Evolutionary conservation across 2,113 vertebrate species (phyloP).

Genomic region (Elephas maximus): DNA sequence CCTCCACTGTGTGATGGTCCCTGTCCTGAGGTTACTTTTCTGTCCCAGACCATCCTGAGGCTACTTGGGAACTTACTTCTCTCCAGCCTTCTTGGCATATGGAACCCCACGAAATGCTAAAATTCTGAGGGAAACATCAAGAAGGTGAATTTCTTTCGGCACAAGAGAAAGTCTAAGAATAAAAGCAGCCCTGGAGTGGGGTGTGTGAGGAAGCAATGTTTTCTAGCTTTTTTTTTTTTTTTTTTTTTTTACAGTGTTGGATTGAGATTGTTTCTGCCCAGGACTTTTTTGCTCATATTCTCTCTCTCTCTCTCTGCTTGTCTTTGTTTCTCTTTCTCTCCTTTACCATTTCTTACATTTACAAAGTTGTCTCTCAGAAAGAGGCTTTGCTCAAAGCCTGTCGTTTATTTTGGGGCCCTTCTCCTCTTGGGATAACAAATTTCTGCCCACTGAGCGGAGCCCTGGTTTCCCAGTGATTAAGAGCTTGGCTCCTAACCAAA

Average conservation of each 20-base stretch:
- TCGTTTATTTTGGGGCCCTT: background rate
- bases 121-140: background rate
- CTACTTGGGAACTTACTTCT: background rate
- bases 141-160: slow-evolving; percentile 11
- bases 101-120: background rate
- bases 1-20: background rate
- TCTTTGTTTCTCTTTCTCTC: background rate
- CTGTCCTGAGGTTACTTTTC: background rate
- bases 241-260: background rate
- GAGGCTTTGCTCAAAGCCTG: background rate
- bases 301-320: background rate
- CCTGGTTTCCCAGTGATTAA: too few relatives aligned
- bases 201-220: background rate
- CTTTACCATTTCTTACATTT: background rate
- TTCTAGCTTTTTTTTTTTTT: background rate
- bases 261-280: background rate
- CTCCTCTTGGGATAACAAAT: background rate
- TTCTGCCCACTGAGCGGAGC: background rate
- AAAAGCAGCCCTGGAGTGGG: background rate
- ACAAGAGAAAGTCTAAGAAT: background rate
- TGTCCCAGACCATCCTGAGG: background rate
- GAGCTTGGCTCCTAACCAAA: too few relatives aligned
- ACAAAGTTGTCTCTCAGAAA: background rate
- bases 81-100: background rate
- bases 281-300: background rate